Evolutionary conservation across 1,140 invertebrate species (phyloP), one percentile per base, ranked within the genome.

Genomic region (Diabrotica undecimpunctata): DNA sequence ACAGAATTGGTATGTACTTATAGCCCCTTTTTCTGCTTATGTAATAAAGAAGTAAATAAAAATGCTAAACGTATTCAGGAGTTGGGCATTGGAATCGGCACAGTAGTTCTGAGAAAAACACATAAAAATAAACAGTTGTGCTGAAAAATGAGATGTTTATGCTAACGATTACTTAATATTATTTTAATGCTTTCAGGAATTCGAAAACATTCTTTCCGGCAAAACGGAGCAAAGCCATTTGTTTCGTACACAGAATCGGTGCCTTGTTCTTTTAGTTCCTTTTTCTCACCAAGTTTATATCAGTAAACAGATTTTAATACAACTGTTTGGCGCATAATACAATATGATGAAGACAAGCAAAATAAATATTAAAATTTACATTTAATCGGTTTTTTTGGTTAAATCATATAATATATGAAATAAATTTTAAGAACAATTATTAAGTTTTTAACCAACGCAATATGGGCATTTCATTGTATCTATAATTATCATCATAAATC

Each of bases 31-130:
- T 5, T 46, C 8, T 46, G 41, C 6, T 46, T 3, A 46, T 46
- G 41, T 2, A 46, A 46, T 25, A 25, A 25, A 25, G 25, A 46
- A 46, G 41, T 10, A 10, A 13, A 52, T 66, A 66, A 66, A 66
- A 66, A 66, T 66, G 61, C 61, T 66, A 63, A 66, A 62, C 55
- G 65, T 52, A 63, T 62, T 57, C 65, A 46, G 35, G 13, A 55
- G 54, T 39, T 51, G 54, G 39, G 37, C 25, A 25, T 25, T 25
- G 54, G 61, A 58, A 50, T 64, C 62, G 66, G 57, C 36, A 68
- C 56, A 37, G 37, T 13, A 62, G 66, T 61, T 54, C 13, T 14
- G 39, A 51, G 25, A 25, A 25, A 62, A 66, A 41, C 59, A 38
- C 25, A 61, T 50, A 61, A 61, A 38, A 55, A 39, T 62, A 54